Evolutionary conservation across 2,888 invertebrate species (phyloP).

Genomic region (Torymus texanus): DNA sequence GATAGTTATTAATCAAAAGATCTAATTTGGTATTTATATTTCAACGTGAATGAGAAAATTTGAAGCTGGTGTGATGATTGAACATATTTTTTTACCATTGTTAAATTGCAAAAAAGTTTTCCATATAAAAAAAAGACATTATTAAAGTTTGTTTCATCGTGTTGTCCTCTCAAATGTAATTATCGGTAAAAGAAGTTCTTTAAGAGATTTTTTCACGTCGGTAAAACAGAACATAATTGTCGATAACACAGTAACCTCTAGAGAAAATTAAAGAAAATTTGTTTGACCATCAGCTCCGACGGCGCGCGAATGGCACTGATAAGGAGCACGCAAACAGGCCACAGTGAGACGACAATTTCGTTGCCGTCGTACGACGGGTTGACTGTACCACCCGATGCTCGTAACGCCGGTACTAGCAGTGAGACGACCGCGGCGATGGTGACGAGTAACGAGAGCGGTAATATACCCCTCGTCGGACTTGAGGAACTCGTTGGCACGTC

Average conservation of each 20-base stretch:
- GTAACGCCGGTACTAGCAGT: constrained; percentile 1
- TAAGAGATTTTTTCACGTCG: too few species aligned
- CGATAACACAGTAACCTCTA: background rate
- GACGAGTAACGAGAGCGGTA: constrained; percentile 29
- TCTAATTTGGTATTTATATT: too few species aligned
- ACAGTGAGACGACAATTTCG: constrained; percentile 52
- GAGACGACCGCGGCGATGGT: background rate
- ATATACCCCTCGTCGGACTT: constrained; percentile 36
- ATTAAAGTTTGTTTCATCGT: too few species aligned
- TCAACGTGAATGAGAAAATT: too few species aligned
- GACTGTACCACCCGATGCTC: constrained; percentile 54
- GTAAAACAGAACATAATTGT: too few species aligned
- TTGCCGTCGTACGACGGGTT: constrained; percentile 62
- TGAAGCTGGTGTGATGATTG: too few species aligned
- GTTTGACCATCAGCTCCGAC: background rate
- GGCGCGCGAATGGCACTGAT: constrained; percentile 25
- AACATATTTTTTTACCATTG: too few species aligned
- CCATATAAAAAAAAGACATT: too few species aligned
- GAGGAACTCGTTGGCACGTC: constrained; percentile 42
- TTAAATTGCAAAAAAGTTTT: too few species aligned
- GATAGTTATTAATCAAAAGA: too few species aligned
- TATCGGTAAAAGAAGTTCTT: too few species aligned
- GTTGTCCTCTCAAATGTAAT: too few species aligned
- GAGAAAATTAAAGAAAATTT: background rate
- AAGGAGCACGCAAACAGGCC: constrained; percentile 49